These are phyloP conservation scores for Physella acuta DNA, from an alignment of 1,140 invertebrate genomes.

Conservation along the genomic window DNA sequence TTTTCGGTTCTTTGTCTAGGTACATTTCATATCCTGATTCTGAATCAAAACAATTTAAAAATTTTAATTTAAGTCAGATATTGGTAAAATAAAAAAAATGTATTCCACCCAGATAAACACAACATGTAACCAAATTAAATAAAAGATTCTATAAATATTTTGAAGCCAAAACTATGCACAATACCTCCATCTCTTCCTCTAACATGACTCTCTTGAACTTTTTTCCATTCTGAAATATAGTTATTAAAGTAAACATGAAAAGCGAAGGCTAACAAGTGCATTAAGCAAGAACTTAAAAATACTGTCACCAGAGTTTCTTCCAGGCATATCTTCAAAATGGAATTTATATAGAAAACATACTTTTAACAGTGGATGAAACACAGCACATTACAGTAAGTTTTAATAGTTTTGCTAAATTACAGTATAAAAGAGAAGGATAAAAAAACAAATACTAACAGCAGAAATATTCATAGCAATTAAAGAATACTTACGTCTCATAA, in stretches of 20 bases:
- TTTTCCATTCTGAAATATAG: conserved; percentile 13
- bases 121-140: neutral
- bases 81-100: conserved; percentile 2
- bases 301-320: no score
- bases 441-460: no score
- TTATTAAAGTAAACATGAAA: conserved; percentile 1
- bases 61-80: neutral
- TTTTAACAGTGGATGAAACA: no score
- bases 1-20: conserved; percentile 36
- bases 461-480: no score
- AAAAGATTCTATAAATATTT: neutral
- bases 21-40: conserved; percentile 34
- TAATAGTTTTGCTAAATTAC: no score
- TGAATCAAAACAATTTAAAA: conserved; percentile 15
- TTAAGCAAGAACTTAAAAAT: no score
- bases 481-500: conserved; percentile 11
- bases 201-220: neutral
- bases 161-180: neutral
- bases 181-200: conserved; percentile 1
- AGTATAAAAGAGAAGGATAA: no score
- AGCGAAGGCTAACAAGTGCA: neutral
- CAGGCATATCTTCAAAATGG: no score
- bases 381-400: no score
- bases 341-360: no score
- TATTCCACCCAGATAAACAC: neutral